phyloP scores from a whole-genome alignment of 2,888 invertebrate species.

The Sycophila texana region DNA sequence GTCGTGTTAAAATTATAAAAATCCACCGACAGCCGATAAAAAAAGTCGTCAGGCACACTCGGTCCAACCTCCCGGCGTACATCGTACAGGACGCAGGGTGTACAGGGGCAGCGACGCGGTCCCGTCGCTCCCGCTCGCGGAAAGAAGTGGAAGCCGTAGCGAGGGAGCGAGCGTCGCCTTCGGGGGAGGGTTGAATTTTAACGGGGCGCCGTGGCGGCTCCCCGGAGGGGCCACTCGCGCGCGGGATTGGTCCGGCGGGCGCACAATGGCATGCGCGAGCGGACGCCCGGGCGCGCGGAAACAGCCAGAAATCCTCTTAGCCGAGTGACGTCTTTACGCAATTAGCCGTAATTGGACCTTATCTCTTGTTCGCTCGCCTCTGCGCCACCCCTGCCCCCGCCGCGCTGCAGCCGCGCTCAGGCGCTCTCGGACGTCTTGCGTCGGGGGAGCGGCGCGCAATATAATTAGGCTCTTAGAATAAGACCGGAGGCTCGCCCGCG shows the following conservation, averaged over 20 bases:
- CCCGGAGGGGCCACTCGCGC: conserved; percentile 56
- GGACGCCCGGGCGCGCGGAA: conserved; percentile 17
- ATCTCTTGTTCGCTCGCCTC: conserved; percentile 32
- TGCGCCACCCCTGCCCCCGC: not conserved
- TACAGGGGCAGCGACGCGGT: not conserved
- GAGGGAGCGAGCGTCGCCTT: not conserved
- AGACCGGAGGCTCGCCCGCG: conserved; percentile 64
- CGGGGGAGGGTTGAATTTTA: conserved; percentile 62
- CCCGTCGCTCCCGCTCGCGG: not conserved
- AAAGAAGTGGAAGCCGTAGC: not conserved
- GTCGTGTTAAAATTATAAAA: too few species aligned
- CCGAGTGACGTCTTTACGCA: conserved; percentile 75
- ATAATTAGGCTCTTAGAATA: conserved; percentile 72
- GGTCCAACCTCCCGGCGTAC: too few species aligned
- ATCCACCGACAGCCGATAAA: too few species aligned
- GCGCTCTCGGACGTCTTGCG: conserved; percentile 14
- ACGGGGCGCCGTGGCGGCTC: conserved; percentile 63
- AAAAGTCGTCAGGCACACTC: too few species aligned
- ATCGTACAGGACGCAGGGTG: too few species aligned
- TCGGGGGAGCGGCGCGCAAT: conserved; percentile 62
- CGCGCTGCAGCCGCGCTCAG: not conserved
- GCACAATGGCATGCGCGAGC: conserved; percentile 66
- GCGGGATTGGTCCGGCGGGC: conserved; percentile 64
- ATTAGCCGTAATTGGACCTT: conserved; percentile 74
- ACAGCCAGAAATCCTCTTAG: conserved; percentile 72